Percentiles rank a stretch among this genome's conserved stretches.
phyloP scores from a whole-genome alignment of 2,797 vertebrate species.

The Ciconia nigra region DNA sequence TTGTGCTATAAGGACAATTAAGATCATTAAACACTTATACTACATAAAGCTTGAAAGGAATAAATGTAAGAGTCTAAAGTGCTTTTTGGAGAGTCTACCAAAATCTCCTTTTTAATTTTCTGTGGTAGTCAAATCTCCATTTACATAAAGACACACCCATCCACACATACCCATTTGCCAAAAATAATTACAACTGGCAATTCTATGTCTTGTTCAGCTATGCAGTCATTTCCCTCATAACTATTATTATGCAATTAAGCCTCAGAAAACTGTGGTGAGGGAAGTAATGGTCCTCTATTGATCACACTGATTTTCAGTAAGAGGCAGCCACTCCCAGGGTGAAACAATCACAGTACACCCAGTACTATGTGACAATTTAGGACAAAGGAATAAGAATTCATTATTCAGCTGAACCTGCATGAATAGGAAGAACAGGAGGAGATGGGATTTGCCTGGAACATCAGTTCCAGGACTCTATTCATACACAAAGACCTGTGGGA shows the following conservation, averaged over 20 bases:
- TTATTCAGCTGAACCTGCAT: neutral
- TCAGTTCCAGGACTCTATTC: neutral
- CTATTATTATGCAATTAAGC: slow-evolving; percentile 10
- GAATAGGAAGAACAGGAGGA: neutral
- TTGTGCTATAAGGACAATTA: neutral
- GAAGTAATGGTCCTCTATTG: neutral
- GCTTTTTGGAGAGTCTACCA: neutral
- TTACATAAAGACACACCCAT: neutral
- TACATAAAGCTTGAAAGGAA: neutral
- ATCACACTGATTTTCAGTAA: neutral
- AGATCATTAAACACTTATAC: neutral
- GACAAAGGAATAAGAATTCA: neutral
- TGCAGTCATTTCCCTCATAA: neutral
- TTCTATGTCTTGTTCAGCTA: neutral
- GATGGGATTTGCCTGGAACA: neutral
- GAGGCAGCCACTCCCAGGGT: neutral
- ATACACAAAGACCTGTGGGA: neutral
- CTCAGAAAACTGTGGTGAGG: neutral
- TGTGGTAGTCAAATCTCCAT: neutral
- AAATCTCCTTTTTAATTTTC: neutral
- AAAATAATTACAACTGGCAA: neutral
- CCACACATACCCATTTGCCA: neutral
- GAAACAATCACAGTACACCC: neutral
- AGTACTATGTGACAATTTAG: neutral
- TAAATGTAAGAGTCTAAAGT: neutral